A percentile compares a stretch with the other conserved stretches of the same genome.
These are phyloP conservation scores for Rallus limicola DNA, from an alignment of 2,113 vertebrate species.

Conservation along the genomic window DNA sequence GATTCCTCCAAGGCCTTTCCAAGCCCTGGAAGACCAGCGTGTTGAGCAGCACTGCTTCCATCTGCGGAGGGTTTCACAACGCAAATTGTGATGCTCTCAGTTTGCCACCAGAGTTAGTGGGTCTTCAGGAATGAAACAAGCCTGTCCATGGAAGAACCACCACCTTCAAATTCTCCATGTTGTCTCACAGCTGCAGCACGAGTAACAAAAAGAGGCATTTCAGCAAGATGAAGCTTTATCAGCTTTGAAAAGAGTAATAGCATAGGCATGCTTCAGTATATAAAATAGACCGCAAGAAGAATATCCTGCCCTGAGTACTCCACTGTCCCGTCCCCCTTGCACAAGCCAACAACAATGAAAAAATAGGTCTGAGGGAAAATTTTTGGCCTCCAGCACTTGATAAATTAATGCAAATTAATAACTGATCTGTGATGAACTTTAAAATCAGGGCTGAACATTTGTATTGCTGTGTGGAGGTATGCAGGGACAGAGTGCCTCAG, in stretches of 20 bases:
- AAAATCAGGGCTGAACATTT: background rate
- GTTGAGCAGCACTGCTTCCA: background rate
- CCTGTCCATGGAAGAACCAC: background rate
- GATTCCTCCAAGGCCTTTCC: background rate
- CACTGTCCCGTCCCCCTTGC: background rate
- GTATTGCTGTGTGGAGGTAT: background rate
- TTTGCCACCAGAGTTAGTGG: background rate
- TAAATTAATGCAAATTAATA: background rate
- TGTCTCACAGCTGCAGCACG: background rate
- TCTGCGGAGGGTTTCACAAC: background rate
- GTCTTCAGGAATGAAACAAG: background rate
- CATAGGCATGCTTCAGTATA: background rate
- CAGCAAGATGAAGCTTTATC: background rate
- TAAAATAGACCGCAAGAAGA: background rate
- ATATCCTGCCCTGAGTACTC: fast-evolving
- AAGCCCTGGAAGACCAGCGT: background rate
- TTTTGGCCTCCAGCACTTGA: background rate
- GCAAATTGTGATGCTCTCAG: background rate
- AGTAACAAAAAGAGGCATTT: background rate
- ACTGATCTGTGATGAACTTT: background rate
- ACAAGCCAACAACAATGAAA: background rate
- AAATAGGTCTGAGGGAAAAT: background rate
- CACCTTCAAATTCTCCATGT: background rate
- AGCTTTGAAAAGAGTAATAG: background rate
- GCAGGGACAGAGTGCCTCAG: background rate